Conservation (phyloP, 2,113 vertebrate species). For the Leucopternis melanops region DNA sequence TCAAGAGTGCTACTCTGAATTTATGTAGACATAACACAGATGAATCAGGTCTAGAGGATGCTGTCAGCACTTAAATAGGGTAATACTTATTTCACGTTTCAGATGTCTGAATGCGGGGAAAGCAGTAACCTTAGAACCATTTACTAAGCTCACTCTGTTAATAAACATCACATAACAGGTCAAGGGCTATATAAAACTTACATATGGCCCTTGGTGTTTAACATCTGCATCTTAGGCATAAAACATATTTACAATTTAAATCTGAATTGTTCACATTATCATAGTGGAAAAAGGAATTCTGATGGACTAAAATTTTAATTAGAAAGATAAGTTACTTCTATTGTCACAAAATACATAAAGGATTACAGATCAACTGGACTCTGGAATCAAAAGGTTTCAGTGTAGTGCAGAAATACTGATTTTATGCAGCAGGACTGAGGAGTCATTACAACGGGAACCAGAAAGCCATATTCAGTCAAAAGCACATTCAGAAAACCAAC, state of each 20-base stretch:
- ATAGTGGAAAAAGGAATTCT: not conserved
- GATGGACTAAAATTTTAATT: not conserved
- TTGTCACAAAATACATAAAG: not conserved
- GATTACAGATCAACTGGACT: not conserved
- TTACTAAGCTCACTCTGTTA: not conserved
- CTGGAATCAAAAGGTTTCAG: not conserved
- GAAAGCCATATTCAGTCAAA: not conserved
- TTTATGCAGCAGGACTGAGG: not conserved
- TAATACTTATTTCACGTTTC: not conserved
- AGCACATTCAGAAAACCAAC: not conserved
- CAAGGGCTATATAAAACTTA: not conserved
- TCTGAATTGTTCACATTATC: not conserved
- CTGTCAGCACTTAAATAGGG: not conserved
- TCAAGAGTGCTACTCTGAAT: not conserved
- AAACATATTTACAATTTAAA: not conserved
- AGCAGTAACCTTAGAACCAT: not conserved
- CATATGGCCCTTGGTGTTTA: not conserved
- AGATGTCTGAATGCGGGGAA: not conserved
- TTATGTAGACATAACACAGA: not conserved
- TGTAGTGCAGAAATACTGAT: not conserved
- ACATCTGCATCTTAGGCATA: not conserved
- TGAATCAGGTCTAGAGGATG: not conserved
- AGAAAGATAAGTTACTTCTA: not conserved
- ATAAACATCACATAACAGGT: not conserved
- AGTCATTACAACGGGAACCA: not conserved